Evolutionary conservation across 2,888 invertebrate genomes (phyloP).

Genomic region (Aleiodes leptofemur): DNA sequence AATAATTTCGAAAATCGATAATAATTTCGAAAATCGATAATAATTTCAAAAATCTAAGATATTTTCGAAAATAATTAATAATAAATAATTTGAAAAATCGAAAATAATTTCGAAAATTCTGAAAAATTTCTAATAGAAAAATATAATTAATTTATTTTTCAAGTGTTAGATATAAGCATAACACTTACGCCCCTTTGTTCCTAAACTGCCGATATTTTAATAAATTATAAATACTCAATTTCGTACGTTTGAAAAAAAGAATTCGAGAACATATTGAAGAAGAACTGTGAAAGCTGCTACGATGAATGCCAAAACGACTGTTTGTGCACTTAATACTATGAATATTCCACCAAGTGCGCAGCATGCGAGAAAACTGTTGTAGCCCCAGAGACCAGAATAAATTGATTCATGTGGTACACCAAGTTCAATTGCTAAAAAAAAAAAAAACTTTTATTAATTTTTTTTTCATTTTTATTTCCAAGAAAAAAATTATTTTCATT

Average conservation of each 20-base stretch:
- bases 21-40: too few relatives aligned
- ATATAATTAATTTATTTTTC: too few relatives aligned
- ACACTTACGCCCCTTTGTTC: too few relatives aligned
- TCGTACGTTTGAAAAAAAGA: conserved; percentile 65
- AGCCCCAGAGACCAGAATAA: conserved; percentile 75
- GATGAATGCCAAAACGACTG: conserved; percentile 64
- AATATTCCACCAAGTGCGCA: conserved; percentile 73
- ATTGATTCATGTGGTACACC: conserved; percentile 63
- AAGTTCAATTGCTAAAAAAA: conserved; percentile 61
- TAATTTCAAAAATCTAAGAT: too few relatives aligned
- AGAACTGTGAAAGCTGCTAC: conserved; percentile 71
- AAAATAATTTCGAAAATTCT: too few relatives aligned
- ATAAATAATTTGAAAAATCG: too few relatives aligned
- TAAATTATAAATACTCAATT: neutral
- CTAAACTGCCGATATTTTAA: too few relatives aligned
- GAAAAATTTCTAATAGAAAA: too few relatives aligned
- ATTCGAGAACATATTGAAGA: conserved; percentile 67
- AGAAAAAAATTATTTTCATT: too few relatives aligned
- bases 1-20: too few relatives aligned
- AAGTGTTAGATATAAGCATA: too few relatives aligned
- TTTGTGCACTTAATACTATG: conserved; percentile 71
- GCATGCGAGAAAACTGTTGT: conserved; percentile 73
- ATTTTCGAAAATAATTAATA: too few relatives aligned
- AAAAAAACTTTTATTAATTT: conserved; percentile 32
- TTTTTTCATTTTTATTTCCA: neutral